Evolutionary conservation across 2,888 invertebrate genomes (phyloP), one percentile per base, ranked within the genome.

Genomic region (Myathropa florea): DNA sequence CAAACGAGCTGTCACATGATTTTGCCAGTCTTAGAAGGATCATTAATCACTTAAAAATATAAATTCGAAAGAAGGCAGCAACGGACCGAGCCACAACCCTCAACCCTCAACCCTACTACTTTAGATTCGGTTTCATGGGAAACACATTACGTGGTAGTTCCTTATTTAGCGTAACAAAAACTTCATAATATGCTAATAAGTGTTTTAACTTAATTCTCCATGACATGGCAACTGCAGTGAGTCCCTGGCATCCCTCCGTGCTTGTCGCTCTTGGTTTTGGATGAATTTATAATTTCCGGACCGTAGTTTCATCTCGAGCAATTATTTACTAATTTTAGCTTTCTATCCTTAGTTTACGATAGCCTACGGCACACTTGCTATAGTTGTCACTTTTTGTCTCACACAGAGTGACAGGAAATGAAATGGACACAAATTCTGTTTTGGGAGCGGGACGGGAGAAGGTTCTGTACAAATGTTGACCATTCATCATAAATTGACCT

Each of bases 121-220:
- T n/a, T 24, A 14, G 76, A 21, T 73, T 61, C 73, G 46, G 71
- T 61, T 67, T 30, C 55, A 68, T 63, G 63, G 46, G 64, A 77
- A 82, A 71, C 26, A 77, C 30, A 60, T 72, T 53, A 72, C 60
- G 46, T 53, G 60, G 26, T 68, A 61, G 78, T 72, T 72, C 67
- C 70, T 71, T 78, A 72, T 67, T 72, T 67, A 83, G 71, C 67
- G 60, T 14, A 61, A 61, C 71, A 61, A 78, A 83, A 83, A 83
- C 61, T 78, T 83, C 72, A 78, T 83, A 83, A 83, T 77, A 83
- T 83, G 83, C 83, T 83, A 78, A 83, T 83, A 78, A 78, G 83
- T 72, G 30, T 83, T 72, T 83, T 83, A 78, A 83, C 78, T 83
- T 78, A 78, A 83, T 83, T 82, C 59, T 78, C 83, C 78, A 77